Evolutionary conservation across 2,888 invertebrate genomes (phyloP).

Genomic region (Nowickia ferox): DNA sequence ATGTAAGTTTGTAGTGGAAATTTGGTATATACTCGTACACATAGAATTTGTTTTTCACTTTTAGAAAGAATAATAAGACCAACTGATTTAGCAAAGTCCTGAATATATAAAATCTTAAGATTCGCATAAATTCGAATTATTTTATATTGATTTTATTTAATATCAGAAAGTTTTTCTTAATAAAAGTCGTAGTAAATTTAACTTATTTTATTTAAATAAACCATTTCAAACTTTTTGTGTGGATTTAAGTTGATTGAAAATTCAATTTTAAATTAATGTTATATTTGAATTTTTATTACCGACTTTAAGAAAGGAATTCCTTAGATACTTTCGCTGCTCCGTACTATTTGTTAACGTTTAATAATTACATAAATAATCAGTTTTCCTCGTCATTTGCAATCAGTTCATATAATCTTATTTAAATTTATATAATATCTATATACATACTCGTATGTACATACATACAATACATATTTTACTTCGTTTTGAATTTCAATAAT

Average conservation of each 20-base stretch:
- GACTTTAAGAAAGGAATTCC: not conserved
- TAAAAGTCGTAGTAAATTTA: too few relatives aligned
- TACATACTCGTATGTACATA: not conserved
- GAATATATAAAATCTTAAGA: too few relatives aligned
- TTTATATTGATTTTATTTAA: too few relatives aligned
- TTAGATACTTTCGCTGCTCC: too few relatives aligned
- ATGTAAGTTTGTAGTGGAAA: too few relatives aligned
- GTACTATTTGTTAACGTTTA: not conserved
- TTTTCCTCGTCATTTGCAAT: slow-evolving; percentile 36
- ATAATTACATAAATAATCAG: slow-evolving; percentile 1
- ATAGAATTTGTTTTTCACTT: too few relatives aligned
- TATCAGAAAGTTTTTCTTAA: too few relatives aligned
- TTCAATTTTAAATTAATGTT: not conserved
- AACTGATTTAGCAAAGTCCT: too few relatives aligned
- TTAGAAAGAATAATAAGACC: too few relatives aligned
- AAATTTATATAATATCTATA: not conserved
- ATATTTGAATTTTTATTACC: not conserved
- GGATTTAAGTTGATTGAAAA: not conserved
- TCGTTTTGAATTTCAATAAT: slow-evolving; percentile 37
- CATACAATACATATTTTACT: slow-evolving; percentile 37
- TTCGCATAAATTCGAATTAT: too few relatives aligned
- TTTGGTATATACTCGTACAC: too few relatives aligned
- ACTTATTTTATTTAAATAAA: too few relatives aligned
- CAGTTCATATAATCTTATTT: not conserved
- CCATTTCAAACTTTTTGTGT: not conserved